Evolutionary conservation across 92 coral and sea anemone species (phyloP), one percentile per base, ranked within the genome.

Genomic region (Palythoa heliodiscus): DNA sequence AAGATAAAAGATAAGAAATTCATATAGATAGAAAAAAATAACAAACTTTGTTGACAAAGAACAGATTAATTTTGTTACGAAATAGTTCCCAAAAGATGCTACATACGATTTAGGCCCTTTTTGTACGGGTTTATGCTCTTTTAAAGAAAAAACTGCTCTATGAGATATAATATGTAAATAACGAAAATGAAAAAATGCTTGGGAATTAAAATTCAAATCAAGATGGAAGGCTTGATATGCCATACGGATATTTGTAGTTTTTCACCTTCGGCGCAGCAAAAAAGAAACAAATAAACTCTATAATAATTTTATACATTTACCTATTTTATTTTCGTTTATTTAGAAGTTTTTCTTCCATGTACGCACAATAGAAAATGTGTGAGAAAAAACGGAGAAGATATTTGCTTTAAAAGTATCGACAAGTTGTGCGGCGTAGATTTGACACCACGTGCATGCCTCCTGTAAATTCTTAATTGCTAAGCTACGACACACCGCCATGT

Each of bases 391-490:
- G 38, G 58, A 20, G 40, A 58, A 66, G 66, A 48, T 80, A 80
- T 64, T 80, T 80, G 40, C 63, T 66, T 66, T 63, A 47, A 63
- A 68, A 80, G 43, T 66, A 15, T 25, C 24, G 55, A 29, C 23
- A 39, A 52, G 4, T 70, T 10, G 55, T 50, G 72, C 83, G 55
- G 83, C 29, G 11, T 16, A 55, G 82, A 68, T 64, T 74, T 76
- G 61, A 76, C 54, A 82, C 84, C 90, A 87, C 92, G 94, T 92
- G 89, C 94, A 83, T 83, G 88, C 90, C 83, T 87, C 77, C 63
- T 58, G 63, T 54, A 61, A 78, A 22, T 20, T 80, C 72, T 37
- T 85, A 89, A 92, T 89, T 86, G 92, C 94, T 82, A 54, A 87
- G 94, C 29, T 82, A 92, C 94, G 55, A 25, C 23, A 16, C 54